Evolutionary conservation across 2,113 vertebrate species (phyloP).

Genomic region (Progne subis): DNA sequence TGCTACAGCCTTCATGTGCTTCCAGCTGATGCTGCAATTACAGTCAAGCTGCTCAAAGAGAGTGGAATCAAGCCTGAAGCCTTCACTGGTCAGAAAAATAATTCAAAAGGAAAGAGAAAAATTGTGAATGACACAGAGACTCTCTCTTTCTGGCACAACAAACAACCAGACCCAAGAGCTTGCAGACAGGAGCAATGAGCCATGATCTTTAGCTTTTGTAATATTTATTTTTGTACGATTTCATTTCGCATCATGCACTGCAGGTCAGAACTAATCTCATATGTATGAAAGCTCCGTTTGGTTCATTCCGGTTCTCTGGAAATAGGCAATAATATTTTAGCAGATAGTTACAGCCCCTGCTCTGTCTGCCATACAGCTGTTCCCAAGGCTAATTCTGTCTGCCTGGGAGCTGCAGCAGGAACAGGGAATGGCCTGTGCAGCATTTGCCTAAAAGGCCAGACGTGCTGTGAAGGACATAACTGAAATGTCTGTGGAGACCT

Average conservation of each 20-base stretch:
- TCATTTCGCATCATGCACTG: not conserved
- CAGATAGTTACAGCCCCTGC: not conserved
- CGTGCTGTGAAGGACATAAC: not conserved
- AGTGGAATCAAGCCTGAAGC: not conserved
- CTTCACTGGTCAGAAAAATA: not conserved
- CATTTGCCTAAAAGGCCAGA: not conserved
- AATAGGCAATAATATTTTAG: not conserved
- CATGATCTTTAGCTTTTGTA: not conserved
- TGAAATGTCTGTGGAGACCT: not conserved
- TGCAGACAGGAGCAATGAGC: constrained; percentile 17
- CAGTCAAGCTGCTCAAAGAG: not conserved
- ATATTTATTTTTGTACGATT: not conserved
- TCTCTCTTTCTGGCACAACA: not conserved
- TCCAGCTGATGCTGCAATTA: not conserved
- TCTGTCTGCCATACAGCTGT: not conserved
- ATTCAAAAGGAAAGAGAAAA: constrained; percentile 12
- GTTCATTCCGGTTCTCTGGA: not conserved
- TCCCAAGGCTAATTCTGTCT: constrained; percentile 3
- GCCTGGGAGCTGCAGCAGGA: not conserved
- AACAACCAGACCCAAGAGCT: not conserved
- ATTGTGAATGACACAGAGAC: constrained; percentile 1
- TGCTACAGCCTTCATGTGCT: not conserved
- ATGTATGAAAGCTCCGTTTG: not conserved
- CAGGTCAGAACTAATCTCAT: not conserved
- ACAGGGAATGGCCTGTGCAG: not conserved